phyloP scores from a whole-genome alignment of 2,888 invertebrate genomes.

The Sycophila texana region DNA sequence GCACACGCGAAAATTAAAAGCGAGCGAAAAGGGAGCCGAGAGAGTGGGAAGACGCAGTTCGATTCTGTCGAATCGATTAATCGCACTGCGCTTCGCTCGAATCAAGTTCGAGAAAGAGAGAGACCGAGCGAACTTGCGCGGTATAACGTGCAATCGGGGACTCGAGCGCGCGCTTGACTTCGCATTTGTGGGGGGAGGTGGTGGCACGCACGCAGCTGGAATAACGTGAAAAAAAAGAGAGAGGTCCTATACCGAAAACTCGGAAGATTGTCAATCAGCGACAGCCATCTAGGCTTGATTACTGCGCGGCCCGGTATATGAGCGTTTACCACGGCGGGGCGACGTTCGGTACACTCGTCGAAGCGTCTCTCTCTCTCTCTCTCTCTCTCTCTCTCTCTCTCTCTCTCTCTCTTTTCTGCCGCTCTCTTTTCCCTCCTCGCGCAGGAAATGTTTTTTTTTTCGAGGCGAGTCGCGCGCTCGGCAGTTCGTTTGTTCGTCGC shows the following conservation, averaged over 20 bases:
- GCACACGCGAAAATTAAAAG: slow-evolving; percentile 29
- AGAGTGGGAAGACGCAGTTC: slow-evolving; percentile 43
- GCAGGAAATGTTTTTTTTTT: slow-evolving; percentile 39
- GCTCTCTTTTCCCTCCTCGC: neutral
- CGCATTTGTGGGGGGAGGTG: neutral
- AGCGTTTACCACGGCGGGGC: neutral
- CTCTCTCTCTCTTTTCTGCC: slow-evolving; percentile 11
- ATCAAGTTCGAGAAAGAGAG: slow-evolving; percentile 24
- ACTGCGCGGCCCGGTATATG: slow-evolving; percentile 59
- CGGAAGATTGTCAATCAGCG: slow-evolving; percentile 71
- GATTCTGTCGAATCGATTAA: slow-evolving; percentile 46
- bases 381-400: slow-evolving; percentile 3
- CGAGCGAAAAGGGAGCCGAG: slow-evolving; percentile 17
- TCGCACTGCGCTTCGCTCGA: slow-evolving; percentile 3
- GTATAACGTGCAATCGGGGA: neutral
- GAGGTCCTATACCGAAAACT: slow-evolving; percentile 41
- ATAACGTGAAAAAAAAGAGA: slow-evolving; percentile 17
- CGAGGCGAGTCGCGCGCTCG: neutral
- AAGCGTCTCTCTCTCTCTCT: neutral
- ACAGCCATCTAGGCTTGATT: slow-evolving; percentile 69
- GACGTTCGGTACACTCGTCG: neutral
- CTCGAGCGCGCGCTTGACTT: neutral
- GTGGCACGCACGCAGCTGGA: slow-evolving; percentile 17
- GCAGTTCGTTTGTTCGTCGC: slow-evolving; percentile 18
- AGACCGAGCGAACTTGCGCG: neutral